Base-by-base conservation (phyloP, 2,113 vertebrate species). In the Plestiodon gilberti region DNA sequence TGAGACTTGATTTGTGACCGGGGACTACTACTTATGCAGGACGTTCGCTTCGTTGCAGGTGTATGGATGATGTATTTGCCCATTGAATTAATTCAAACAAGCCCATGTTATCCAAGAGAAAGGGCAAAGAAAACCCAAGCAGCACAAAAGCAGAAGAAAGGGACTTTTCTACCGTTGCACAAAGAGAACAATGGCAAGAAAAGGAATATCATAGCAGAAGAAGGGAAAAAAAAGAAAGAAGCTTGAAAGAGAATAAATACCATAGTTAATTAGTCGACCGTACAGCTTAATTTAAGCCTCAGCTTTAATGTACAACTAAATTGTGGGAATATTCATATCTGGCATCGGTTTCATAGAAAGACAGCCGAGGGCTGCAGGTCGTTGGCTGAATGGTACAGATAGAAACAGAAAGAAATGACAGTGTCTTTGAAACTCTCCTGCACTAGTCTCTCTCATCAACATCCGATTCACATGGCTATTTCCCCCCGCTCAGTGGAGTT, bases 381-480 rank as follows among this genome's bases (percentile, higher is more conserved):
- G 55, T 38, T 67, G 1, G 1, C n/a, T 55, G 30, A 35, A 35
- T 23, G 35, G 73, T 33, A 62, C 70, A 15, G 1, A 55, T 15
- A 0, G 55, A 4, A 0, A 0, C 6, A 9, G 0, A 62, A 40
- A 6, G 6, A 1, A 69, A 7, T 70, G 43, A 64, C 23, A 38
- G 38, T 59, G 38, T 38, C 87, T 55, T 77, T 40, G 28, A 6
- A 75, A 17, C 15, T n/a, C 43, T 77, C 17, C 65, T 20, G 1
- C 0, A 0, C 8, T 0, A 2, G 55, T 3, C 70, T 33, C 70
- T 62, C 0, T 18, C n/a, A 70, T 70, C 67, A 35, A 5, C 33
- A 17, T 2, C 30, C 17, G n/a, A 33, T 70, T 70, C 67, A 33
- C 35, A 17, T 4, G 18, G n/a, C 67, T 33, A 35, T 70, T 18